These are phyloP conservation scores for Heterodera schachtii DNA, from an alignment of 1,140 invertebrate genomes.

Conservation along the genomic window DNA sequence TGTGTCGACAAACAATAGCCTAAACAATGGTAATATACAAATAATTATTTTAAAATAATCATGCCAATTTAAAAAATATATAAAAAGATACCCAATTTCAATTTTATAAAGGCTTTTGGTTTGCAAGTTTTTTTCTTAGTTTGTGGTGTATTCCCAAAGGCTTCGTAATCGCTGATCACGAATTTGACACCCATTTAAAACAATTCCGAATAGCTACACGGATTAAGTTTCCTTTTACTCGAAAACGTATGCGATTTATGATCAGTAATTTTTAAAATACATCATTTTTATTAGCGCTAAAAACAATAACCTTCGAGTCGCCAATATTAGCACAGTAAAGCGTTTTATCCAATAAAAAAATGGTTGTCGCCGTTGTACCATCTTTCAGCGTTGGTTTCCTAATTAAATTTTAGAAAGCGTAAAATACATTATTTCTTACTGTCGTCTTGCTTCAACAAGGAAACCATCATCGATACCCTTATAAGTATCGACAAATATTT, in stretches of 20 bases:
- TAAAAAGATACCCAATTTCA: background rate
- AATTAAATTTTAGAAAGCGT: background rate
- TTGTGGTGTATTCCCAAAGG: too few species aligned
- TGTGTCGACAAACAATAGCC: slow-evolving; percentile 68
- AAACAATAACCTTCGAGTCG: slow-evolving; percentile 68
- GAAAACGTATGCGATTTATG: too few species aligned
- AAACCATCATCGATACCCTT: slow-evolving; percentile 70
- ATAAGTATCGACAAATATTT: slow-evolving; percentile 67
- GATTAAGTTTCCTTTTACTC: too few species aligned
- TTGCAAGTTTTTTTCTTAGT: too few species aligned
- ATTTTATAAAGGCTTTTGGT: background rate
- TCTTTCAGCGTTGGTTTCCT: slow-evolving; percentile 68
- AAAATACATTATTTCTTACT: slow-evolving; percentile 49
- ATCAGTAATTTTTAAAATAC: too few species aligned
- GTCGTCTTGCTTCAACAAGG: slow-evolving; percentile 67
- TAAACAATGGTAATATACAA: slow-evolving; percentile 38
- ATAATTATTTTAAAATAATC: too few species aligned
- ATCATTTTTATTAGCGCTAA: slow-evolving; percentile 15
- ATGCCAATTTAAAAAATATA: too few species aligned
- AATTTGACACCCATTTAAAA: too few species aligned
- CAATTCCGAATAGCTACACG: too few species aligned
- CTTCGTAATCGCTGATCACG: too few species aligned
- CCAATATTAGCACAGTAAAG: slow-evolving; percentile 69
- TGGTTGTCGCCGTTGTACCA: slow-evolving; percentile 68
- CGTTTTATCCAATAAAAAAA: slow-evolving; percentile 68